phyloP scores from a whole-genome alignment of 2,888 invertebrate genomes.

The Diaperis boleti region DNA sequence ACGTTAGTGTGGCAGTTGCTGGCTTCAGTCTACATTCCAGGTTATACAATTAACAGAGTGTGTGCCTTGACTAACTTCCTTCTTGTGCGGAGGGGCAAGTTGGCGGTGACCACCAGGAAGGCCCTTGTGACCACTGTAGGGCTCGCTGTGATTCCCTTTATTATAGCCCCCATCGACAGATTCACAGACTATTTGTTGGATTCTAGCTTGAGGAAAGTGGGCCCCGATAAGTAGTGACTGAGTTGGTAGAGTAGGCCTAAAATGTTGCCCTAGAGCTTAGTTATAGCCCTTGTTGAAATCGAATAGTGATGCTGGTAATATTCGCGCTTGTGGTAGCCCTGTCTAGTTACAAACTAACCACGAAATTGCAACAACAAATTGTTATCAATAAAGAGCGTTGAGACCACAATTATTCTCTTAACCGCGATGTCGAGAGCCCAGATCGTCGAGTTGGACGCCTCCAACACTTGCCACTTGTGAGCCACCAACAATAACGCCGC shows the following conservation, averaged over 20 bases:
- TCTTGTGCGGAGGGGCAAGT: constrained; percentile 63
- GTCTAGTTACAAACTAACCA: constrained; percentile 12
- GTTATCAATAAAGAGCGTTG: neutral
- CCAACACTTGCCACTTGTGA: constrained; percentile 63
- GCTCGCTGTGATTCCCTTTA: constrained; percentile 88
- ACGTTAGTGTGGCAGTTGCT: constrained; percentile 93
- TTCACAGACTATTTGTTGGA: constrained; percentile 84
- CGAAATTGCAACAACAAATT: neutral
- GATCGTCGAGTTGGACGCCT: constrained; percentile 60
- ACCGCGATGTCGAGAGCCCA: constrained; percentile 56
- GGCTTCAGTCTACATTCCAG: constrained; percentile 91
- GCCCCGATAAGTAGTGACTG: neutral
- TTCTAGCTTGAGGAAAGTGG: constrained; percentile 70
- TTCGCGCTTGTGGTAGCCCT: constrained; percentile 14
- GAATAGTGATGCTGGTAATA: neutral
- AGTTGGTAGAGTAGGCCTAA: neutral
- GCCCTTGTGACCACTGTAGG: constrained; percentile 81
- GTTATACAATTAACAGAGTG: constrained; percentile 90
- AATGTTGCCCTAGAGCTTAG: neutral
- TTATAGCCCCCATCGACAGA: constrained; percentile 90
- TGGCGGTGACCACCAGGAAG: constrained; percentile 64
- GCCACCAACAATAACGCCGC: constrained; percentile 34
- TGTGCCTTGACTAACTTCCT: constrained; percentile 71
- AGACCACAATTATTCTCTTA: neutral
- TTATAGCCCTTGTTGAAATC: neutral